Base-by-base conservation (phyloP, 2,888 invertebrate species). In the Quadriops clusia region DNA sequence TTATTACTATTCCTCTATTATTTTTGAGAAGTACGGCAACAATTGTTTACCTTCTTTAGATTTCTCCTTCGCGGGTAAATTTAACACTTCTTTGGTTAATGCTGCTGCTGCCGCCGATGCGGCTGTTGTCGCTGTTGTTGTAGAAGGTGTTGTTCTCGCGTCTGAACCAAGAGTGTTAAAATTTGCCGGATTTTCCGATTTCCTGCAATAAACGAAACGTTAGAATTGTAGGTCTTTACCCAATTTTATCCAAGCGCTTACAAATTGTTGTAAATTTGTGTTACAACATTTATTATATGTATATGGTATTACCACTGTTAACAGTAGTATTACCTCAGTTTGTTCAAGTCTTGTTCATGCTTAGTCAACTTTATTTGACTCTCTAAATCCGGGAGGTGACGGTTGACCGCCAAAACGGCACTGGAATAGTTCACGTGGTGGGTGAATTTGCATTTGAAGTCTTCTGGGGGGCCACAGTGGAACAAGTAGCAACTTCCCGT, bases 401-500 rank as follows among this genome's bases (percentile, higher is more conserved):
- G 64, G 53, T 74, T 74, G 15, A 77, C 67, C 28, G 77, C 77
- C 42, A 89, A 64, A 43, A 89, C 79, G 26, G 84, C 89, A 57
- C 86, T 87, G 39, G 83, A 85, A 58, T 89, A 91, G 64, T 86
- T 85, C 28, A 74, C 72, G 59, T 91, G 90, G 36, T 76, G 72
- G 2, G 89, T 87, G 56, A 91, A 91, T 67, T 87, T 87, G 65
- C 91, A 91, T 51, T 85, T 82, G 61, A 90, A 89, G 59, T 89
- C 84, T 54, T 85, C 83, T 0, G 85, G 78, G 4, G 85, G 77
- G 2, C 91, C 90, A 58, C 91, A 91, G 58, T 83, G 79, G 61
- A 91, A 91, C 42, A 91, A 65, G 58, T 90, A 91, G 59, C 90
- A 91, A 54, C 86, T 85, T 37, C 87, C 87, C 3, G 81, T 74